Conservation (phyloP, 2,888 invertebrate species). For the Azorinus chamasolen region DNA sequence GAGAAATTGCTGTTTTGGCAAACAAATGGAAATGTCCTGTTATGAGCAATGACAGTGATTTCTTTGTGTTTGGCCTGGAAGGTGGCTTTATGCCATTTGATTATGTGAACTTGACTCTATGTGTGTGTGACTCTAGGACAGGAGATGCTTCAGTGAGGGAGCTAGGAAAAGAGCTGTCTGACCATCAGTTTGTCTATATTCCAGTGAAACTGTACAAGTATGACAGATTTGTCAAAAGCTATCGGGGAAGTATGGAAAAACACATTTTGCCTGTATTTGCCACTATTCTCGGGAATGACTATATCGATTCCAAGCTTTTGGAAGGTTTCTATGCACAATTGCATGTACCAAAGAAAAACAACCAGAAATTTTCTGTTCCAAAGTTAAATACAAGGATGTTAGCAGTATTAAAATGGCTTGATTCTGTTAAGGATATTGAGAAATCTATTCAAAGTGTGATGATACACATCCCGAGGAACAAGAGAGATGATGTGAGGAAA, state of each 20-base stretch:
- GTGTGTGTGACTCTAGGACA: constrained; percentile 39
- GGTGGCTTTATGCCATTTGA: constrained; percentile 91
- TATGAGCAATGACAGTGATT: constrained; percentile 97
- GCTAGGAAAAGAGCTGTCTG: constrained; percentile 2
- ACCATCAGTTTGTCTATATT: constrained; percentile 68
- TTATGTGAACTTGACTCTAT: constrained; percentile 78
- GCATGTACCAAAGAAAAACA: constrained; percentile 88
- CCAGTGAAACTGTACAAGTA: constrained; percentile 90
- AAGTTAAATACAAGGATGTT: constrained; percentile 90
- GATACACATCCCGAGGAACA: constrained; percentile 67
- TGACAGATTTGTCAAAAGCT: constrained; percentile 90
- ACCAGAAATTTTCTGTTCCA: constrained; percentile 54
- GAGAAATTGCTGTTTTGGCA: constrained; percentile 94
- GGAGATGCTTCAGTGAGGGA: constrained; percentile 37
- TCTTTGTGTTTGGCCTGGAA: constrained; percentile 94
- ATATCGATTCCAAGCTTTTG: constrained; percentile 90
- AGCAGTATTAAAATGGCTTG: constrained; percentile 92
- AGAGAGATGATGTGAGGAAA: constrained; percentile 66
- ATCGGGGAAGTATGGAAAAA: constrained; percentile 88
- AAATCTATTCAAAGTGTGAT: constrained; percentile 89
- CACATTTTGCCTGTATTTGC: constrained; percentile 93
- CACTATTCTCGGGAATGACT: constrained; percentile 96
- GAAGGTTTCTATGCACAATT: constrained; percentile 90
- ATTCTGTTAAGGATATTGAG: constrained; percentile 90
- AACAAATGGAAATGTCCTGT: constrained; percentile 93